Percentiles rank a stretch among this genome's conserved stretches.
These are phyloP conservation scores for Clarias fuscus DNA, from an alignment of 2,797 vertebrate genomes.

Conservation along the genomic window DNA sequence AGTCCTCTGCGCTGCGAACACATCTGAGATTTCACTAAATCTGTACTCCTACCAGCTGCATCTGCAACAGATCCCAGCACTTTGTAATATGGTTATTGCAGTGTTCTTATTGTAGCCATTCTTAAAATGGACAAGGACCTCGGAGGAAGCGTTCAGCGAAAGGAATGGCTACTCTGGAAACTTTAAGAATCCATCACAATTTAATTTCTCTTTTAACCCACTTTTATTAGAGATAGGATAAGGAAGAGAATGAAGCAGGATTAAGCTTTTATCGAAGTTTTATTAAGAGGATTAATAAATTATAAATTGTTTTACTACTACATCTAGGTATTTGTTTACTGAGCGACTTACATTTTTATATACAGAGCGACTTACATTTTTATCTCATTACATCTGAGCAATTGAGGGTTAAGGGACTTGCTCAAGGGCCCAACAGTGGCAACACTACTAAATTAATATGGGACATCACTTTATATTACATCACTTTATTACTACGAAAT, in stretches of 20 bases:
- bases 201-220: neutral
- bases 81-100: constrained; percentile 12
- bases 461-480: constrained; percentile 4
- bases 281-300: neutral
- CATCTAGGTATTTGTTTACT: too few species aligned
- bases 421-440: too few species aligned
- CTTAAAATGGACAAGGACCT: neutral
- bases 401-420: too few species aligned
- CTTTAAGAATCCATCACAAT: neutral
- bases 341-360: too few species aligned
- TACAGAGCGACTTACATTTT: too few species aligned
- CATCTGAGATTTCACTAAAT: constrained; percentile 23
- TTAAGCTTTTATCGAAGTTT: neutral
- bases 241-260: neutral
- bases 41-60: neutral
- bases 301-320: too few species aligned
- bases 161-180: neutral
- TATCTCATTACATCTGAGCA: too few species aligned
- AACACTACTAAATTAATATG: too few species aligned
- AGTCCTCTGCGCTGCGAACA: constrained; percentile 10
- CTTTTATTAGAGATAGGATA: neutral
- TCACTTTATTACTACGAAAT: neutral
- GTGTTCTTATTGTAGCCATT: constrained; percentile 9
- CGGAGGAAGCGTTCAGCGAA: neutral
- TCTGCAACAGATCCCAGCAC: neutral